A percentile compares a stretch with the other conserved stretches of the same genome.
Conservation (phyloP, 2,888 invertebrate species). For the Carpatolechia fugitivella region DNA sequence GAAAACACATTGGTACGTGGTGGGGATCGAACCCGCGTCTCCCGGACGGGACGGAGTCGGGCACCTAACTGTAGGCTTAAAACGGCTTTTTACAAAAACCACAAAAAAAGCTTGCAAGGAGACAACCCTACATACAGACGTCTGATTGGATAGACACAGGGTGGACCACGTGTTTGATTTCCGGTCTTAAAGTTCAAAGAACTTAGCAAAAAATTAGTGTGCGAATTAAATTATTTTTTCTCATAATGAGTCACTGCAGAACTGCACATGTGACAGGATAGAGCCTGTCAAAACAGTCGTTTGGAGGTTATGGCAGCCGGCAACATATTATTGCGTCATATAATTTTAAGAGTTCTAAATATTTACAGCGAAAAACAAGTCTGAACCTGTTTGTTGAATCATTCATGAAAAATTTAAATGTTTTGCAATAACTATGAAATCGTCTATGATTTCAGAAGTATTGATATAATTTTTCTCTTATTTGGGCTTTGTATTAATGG, state of each 20-base stretch:
- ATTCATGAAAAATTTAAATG: neutral
- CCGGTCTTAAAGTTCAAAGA: conserved; percentile 52
- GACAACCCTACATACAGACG: neutral
- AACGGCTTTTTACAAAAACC: too few species aligned
- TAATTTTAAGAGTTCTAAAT: neutral
- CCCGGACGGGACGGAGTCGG: too few species aligned
- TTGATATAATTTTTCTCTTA: too few species aligned
- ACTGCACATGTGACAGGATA: conserved; percentile 21
- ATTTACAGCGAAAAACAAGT: neutral
- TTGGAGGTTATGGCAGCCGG: conserved; percentile 21
- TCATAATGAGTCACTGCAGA: conserved; percentile 14
- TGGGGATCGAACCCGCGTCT: too few species aligned
- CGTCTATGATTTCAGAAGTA: too few species aligned
- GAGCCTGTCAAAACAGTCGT: conserved; percentile 18
- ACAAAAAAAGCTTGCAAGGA: neutral
- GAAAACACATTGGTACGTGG: too few species aligned
- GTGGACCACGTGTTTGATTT: conserved; percentile 56
- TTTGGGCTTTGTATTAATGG: too few species aligned
- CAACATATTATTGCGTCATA: conserved; percentile 9
- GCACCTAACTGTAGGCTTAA: too few species aligned
- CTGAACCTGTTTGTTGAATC: neutral
- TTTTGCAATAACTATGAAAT: neutral
- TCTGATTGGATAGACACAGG: conserved; percentile 18
- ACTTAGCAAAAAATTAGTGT: conserved; percentile 26
- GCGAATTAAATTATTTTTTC: conserved; percentile 11